Base-by-base conservation (phyloP, 2,888 invertebrate species). In the Neoascia interrupta region DNA sequence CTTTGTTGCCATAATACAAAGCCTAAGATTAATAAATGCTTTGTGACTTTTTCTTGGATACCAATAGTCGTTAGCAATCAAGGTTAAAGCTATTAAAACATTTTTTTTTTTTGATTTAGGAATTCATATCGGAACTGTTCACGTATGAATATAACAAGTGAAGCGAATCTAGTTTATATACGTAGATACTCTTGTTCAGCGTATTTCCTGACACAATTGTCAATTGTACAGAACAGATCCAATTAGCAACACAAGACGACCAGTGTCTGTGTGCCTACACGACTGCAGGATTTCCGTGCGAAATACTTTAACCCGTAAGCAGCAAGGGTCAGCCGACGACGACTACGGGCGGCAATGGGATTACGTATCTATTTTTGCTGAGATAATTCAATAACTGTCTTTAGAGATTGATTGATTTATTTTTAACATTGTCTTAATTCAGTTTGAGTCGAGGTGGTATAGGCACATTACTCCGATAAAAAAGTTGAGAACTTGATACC, bases 221-320 rank as follows among this genome's bases (percentile, higher is more conserved):
- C 21, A 53, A 41, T 49, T 54, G 19, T 39, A 49, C 34, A 56
- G 53, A 68, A 61, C 26, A 13, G n/a, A 56, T n/a, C 69, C 56
- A 69, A 69, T 75, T 63, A 75, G 51, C 21, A 23, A 23, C 47
- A 15, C 39, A 54, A 47, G 13, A 56, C 36, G 26, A 36, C 26
- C 28, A 45, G 16, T 8, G n/a, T 45, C 18, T 6, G 15, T 31
- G 15, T 16, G 13, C 18, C 49, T 43, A 28, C 41, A 45, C 47
- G 23, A 69, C 34, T 49, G 56, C 60, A 75, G 61, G 63, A 75
- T 75, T 75, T 75, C 69, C 75, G 69, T 69, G 37, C 69, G 56
- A 75, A 63, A 56, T 43, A 37, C 37, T 61, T 58, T 56, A 54
- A 34, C 28, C 23, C n/a, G n/a, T n/a, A n/a, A n/a, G n/a, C n/a